Conservation (phyloP, 2,113 vertebrate genomes). For the Pithys albifrons region DNA sequence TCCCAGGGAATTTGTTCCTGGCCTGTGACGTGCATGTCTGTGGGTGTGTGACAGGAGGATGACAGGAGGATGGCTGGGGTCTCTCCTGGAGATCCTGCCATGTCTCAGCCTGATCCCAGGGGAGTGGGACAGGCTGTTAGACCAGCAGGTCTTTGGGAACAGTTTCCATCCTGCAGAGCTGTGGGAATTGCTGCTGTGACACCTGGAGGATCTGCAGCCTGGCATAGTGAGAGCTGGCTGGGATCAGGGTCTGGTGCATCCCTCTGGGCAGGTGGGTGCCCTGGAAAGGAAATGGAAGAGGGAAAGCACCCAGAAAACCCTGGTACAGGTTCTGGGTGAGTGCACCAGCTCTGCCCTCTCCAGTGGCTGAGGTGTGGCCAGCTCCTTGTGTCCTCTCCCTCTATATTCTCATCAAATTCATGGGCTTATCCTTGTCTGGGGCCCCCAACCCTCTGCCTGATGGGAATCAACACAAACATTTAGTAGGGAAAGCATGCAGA, state of each 20-base stretch:
- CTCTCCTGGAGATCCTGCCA: not conserved
- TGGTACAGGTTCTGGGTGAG: not conserved
- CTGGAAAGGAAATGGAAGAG: not conserved
- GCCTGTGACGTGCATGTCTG: not conserved
- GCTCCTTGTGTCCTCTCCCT: not conserved
- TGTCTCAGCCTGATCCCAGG: not conserved
- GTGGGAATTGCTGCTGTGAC: not conserved
- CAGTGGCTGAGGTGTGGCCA: rapidly evolving
- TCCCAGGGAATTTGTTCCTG: not conserved
- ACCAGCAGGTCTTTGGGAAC: not conserved
- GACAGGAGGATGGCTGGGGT: rapidly evolving
- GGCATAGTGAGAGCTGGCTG: not conserved
- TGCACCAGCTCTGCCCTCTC: not conserved
- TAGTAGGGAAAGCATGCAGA: not conserved
- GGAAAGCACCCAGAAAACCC: not conserved
- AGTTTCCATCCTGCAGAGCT: not conserved
- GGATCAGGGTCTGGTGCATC: not conserved
- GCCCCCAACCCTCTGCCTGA: not conserved
- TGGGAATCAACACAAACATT: not conserved
- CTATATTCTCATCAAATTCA: not conserved
- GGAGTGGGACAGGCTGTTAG: not conserved
- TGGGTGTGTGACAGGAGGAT: rapidly evolving
- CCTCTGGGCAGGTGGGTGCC: not conserved
- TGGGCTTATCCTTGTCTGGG: not conserved
- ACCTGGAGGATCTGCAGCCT: not conserved